Evolutionary conservation across 2,797 vertebrate species (phyloP), one percentile per base, ranked within the genome.

Genomic region (Malurus splendens): DNA sequence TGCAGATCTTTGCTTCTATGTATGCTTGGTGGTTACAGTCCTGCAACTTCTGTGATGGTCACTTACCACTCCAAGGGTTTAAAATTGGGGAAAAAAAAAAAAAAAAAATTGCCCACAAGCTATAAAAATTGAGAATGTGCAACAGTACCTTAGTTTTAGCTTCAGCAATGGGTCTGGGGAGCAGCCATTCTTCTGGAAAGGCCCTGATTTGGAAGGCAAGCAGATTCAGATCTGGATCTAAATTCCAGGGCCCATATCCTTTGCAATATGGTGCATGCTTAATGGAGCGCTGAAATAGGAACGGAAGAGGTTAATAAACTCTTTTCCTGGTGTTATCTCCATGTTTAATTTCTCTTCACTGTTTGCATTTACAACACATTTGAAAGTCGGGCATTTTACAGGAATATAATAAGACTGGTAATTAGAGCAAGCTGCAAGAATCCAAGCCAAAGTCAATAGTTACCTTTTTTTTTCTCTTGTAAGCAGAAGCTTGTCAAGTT

Each of bases 381-480:
- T 95, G 70, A 76, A 93, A 90, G 70, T 61, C 84, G 89, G 82
- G 55, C 42, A 79, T 93, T 93, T 85, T 86, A 45, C 52, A 28
- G 78, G 61, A 88, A 77, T 76, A 67, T 70, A 92, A 71, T 78
- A 90, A 86, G 44, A 56, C 45, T 42, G 47, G 27, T 92, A 93
- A 90, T 91, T 89, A 93, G 27, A 75, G 54, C 23, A 89, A 60
- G 65, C 79, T 89, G 33, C 62, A 90, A 90, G 44, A 79, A 84
- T 61, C 33, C 54, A 70, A 94, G 71, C 39, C 74, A 84, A 94
- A 93, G 62, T 84, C 77, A 94, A 78, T 42, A 89, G 62, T 66
- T 85, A 65, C 18, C 5, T 41, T 79, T 47, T 85, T 61, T 65
- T 52, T 57, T n/a, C 48, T 54, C n/a, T 47, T 30, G 10, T 84